phyloP scores from a whole-genome alignment of 2,113 vertebrate species.

The Sarotherodon lohbergeri region DNA sequence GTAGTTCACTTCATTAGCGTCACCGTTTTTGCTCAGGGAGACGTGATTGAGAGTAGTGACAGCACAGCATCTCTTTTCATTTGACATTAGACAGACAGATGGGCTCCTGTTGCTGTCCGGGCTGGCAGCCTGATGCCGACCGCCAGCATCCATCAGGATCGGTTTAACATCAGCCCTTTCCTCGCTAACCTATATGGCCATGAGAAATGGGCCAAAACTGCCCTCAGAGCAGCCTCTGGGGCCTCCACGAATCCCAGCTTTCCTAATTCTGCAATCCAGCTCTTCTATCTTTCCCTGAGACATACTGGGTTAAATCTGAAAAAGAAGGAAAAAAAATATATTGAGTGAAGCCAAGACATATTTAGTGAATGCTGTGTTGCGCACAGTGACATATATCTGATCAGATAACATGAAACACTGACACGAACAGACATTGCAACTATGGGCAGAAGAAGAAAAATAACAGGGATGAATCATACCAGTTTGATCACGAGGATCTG shows the following conservation, averaged over 20 bases:
- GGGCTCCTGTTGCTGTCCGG: slow-evolving; percentile 21
- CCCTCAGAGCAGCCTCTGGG: slow-evolving; percentile 16
- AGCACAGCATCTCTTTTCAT: slow-evolving; percentile 32
- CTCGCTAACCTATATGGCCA: slow-evolving; percentile 32
- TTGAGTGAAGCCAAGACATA: neutral
- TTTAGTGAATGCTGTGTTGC: neutral
- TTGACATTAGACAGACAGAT: slow-evolving; percentile 30
- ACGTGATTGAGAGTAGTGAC: slow-evolving; percentile 30
- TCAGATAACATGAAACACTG: neutral
- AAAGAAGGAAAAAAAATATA: neutral
- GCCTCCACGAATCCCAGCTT: neutral
- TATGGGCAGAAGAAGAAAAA: neutral
- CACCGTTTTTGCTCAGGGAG: slow-evolving; percentile 18
- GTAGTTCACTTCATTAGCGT: slow-evolving; percentile 35
- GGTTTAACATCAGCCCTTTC: slow-evolving; percentile 24
- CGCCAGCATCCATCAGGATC: slow-evolving; percentile 46
- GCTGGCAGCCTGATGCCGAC: slow-evolving; percentile 3
- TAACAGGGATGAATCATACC: neutral
- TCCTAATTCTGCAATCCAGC: neutral
- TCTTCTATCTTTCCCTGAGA: neutral
- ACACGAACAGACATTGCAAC: neutral
- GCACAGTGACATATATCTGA: neutral
- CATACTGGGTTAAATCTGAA: neutral
- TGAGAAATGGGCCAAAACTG: slow-evolving; percentile 35
- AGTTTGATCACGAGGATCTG: neutral